A percentile compares a stretch with the other conserved stretches of the same genome.
Evolutionary conservation across 2,797 vertebrate genomes (phyloP).

Genomic region (Rhadinocentrus ornatus): DNA sequence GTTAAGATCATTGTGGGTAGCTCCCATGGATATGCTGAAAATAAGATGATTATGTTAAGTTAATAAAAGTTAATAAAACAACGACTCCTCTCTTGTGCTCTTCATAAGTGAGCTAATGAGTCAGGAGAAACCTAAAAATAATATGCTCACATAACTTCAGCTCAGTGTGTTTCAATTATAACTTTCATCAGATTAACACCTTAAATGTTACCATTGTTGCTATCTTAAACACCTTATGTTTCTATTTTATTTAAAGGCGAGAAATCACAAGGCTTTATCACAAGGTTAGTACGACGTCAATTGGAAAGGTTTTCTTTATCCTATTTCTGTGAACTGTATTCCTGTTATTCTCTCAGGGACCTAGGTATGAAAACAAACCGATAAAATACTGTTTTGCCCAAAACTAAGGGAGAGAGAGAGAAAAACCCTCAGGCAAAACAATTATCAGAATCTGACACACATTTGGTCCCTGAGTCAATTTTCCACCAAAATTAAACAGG

Average conservation of each 20-base stretch:
- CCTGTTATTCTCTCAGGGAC: constrained; percentile 17
- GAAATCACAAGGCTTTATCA: constrained; percentile 23
- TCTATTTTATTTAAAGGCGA: constrained; percentile 9
- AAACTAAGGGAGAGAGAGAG: constrained; percentile 11
- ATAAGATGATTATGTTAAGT: constrained; percentile 57
- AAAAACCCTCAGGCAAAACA: constrained; percentile 43
- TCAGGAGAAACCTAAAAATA: background rate
- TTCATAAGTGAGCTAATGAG: background rate
- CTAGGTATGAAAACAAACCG: constrained; percentile 10
- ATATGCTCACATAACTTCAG: constrained; percentile 6
- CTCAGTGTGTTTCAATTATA: constrained; percentile 2
- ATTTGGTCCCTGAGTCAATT: constrained; percentile 41
- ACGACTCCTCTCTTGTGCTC: constrained; percentile 21
- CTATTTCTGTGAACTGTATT: constrained; percentile 14
- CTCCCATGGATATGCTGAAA: constrained; percentile 42
- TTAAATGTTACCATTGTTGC: background rate
- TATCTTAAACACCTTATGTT: constrained; percentile 1
- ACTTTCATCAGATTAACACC: constrained; percentile 1
- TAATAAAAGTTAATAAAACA: constrained; percentile 51
- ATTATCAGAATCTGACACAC: constrained; percentile 47
- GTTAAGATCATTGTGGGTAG: constrained; percentile 63
- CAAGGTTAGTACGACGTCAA: constrained; percentile 22
- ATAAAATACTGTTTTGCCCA: constrained; percentile 8
- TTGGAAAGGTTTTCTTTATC: constrained; percentile 20
- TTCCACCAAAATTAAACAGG: constrained; percentile 41